These are phyloP conservation scores for Myopa testacea DNA, from an alignment of 2,888 invertebrate species.

Conservation along the genomic window DNA sequence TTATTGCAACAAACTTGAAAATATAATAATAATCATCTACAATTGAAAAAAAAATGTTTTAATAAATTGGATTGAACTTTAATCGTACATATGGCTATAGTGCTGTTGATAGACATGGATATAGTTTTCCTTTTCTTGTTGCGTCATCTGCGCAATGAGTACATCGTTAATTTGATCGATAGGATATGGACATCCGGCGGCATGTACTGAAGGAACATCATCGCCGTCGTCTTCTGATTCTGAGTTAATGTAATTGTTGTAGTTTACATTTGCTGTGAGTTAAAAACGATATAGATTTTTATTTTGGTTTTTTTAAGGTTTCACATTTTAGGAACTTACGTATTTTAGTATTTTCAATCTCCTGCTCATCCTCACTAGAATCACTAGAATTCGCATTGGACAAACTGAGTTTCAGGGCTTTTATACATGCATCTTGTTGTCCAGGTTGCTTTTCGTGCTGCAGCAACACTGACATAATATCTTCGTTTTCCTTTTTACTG, in stretches of 20 bases:
- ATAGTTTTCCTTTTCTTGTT: conserved; percentile 92
- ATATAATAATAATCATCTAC: too few species aligned
- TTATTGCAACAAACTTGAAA: too few species aligned
- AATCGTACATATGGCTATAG: conserved; percentile 90
- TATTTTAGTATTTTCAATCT: conserved; percentile 74
- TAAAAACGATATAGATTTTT: conserved; percentile 22
- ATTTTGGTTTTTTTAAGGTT: too few species aligned
- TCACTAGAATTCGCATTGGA: conserved; percentile 74
- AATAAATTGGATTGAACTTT: conserved; percentile 29
- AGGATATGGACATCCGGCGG: conserved; percentile 82
- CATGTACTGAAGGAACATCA: conserved; percentile 83
- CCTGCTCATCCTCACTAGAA: conserved; percentile 86
- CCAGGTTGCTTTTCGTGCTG: conserved; percentile 86
- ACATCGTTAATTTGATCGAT: conserved; percentile 88
- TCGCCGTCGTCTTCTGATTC: conserved; percentile 69
- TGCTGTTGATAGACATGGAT: conserved; percentile 94
- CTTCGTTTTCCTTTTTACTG: conserved; percentile 80
- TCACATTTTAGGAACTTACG: conserved; percentile 69
- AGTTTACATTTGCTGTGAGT: conserved; percentile 76
- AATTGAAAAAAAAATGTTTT: too few species aligned
- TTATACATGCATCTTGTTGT: conserved; percentile 70
- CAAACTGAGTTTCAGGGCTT: conserved; percentile 54
- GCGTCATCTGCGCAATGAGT: conserved; percentile 90
- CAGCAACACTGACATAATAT: conserved; percentile 91
- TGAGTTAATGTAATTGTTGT: conserved; percentile 72